A percentile compares a stretch with the other conserved stretches of the same genome.
Conservation (phyloP, 2,888 invertebrate species). For the Leptinotarsa tumamoca region DNA sequence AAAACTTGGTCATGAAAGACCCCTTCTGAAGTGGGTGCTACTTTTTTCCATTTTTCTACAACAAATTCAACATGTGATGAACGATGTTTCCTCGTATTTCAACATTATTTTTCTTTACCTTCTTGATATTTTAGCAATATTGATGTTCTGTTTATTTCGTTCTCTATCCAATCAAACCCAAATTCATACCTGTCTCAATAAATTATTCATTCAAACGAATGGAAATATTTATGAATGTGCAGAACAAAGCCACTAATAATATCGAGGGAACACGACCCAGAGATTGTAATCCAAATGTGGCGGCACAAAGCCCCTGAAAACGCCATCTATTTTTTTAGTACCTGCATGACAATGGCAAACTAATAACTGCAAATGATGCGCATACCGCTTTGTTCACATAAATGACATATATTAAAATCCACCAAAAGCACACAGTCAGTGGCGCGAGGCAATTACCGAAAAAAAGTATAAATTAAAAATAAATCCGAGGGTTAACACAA, state of each 20-base stretch:
- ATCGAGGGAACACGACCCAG: background rate
- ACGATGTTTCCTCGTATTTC: too few species aligned
- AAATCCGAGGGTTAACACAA: slow-evolving; percentile 40
- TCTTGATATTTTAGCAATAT: too few species aligned
- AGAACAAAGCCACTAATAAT: background rate
- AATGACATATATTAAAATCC: slow-evolving; percentile 18
- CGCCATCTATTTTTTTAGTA: slow-evolving; percentile 7
- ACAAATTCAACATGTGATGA: too few species aligned
- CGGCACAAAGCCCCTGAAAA: background rate
- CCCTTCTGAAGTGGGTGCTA: too few species aligned
- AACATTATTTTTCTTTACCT: too few species aligned
- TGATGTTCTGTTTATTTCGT: too few species aligned
- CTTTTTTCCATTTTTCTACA: too few species aligned
- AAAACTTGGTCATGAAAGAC: too few species aligned
- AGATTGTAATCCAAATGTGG: background rate
- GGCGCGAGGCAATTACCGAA: slow-evolving; percentile 28
- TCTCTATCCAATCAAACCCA: background rate
- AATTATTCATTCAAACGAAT: background rate
- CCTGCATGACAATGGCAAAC: background rate
- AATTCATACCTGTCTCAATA: background rate
- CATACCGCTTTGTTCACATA: background rate
- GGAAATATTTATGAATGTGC: background rate
- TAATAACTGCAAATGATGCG: slow-evolving; percentile 13
- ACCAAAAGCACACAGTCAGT: background rate
- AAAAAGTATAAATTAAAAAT: slow-evolving; percentile 31